Percentiles rank a stretch among this genome's conserved stretches.
Evolutionary conservation across 2,888 invertebrate genomes (phyloP).

Genomic region (Kryphioiulus occultus): DNA sequence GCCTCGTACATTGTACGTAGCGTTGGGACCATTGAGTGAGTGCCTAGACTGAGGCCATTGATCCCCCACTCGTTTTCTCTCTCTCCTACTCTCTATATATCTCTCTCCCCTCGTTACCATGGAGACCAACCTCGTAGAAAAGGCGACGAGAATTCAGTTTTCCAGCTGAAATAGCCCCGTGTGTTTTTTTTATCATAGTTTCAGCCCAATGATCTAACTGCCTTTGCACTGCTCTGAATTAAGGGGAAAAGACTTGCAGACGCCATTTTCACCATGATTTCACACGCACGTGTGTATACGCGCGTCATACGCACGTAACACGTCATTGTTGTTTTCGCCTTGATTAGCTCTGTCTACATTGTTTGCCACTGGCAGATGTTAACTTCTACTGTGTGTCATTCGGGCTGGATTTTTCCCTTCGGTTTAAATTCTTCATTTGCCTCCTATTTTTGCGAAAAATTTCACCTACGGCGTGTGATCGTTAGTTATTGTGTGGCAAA

Average conservation of each 20-base stretch:
- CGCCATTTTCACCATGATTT: not conserved
- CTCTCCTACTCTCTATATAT: no score
- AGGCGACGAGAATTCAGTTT: constrained; percentile 40
- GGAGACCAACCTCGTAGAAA: not conserved
- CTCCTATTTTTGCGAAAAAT: no score
- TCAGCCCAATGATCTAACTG: constrained; percentile 33
- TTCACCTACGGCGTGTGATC: no score
- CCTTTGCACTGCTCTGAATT: not conserved
- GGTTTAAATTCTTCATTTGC: not conserved
- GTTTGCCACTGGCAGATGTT: constrained; percentile 4
- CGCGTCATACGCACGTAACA: not conserved
- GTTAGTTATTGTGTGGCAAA: no score
- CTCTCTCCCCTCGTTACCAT: constrained; percentile 23
- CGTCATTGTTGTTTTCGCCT: constrained; percentile 8
- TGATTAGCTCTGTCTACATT: not conserved
- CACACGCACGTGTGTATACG: not conserved
- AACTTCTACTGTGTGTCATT: constrained; percentile 32
- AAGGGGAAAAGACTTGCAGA: constrained; percentile 25
- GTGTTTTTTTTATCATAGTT: constrained; percentile 21
- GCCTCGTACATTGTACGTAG: not conserved
- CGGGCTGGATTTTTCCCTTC: not conserved
- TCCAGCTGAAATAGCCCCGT: constrained; percentile 36
- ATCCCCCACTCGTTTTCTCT: constrained; percentile 27
- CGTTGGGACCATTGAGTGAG: not conserved
- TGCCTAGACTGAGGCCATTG: constrained; percentile 14